phyloP scores from a whole-genome alignment of 2,888 invertebrate genomes.

The Cartodere bifasciata region DNA sequence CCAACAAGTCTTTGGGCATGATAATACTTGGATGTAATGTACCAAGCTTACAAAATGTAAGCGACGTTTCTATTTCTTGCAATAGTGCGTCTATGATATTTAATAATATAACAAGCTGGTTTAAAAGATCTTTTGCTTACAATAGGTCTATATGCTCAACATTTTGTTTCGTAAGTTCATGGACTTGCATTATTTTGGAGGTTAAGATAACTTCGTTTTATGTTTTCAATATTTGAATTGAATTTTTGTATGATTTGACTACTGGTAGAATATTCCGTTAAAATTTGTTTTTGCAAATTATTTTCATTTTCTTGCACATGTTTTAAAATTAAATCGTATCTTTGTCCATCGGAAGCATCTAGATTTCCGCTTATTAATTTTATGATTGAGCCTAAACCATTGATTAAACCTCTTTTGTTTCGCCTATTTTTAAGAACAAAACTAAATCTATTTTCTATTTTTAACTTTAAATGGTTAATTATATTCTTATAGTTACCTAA shows the following conservation, averaged over 20 bases:
- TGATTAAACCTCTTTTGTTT: not conserved
- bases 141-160: not conserved
- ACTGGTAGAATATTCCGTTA: slow-evolving; percentile 1
- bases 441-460: not conserved
- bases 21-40: slow-evolving; percentile 1
- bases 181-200: not conserved
- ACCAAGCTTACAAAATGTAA: slow-evolving; percentile 1
- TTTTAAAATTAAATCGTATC: not conserved
- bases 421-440: not conserved
- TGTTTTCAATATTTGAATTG: not conserved
- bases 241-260: not conserved
- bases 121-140: not conserved
- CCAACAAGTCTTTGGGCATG: not conserved
- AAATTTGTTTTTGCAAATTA: too few species aligned
- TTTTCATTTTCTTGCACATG: too few species aligned
- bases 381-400: not conserved
- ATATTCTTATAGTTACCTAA: not conserved
- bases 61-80: too few species aligned
- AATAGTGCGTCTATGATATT: too few species aligned
- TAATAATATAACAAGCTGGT: too few species aligned
- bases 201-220: too few species aligned
- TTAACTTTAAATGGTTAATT: not conserved
- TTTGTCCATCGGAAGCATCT: not conserved
- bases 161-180: not conserved
- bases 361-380: not conserved